These are phyloP conservation scores for Ptilonorhynchus violaceus DNA, from an alignment of 2,113 vertebrate species.

Conservation along the genomic window DNA sequence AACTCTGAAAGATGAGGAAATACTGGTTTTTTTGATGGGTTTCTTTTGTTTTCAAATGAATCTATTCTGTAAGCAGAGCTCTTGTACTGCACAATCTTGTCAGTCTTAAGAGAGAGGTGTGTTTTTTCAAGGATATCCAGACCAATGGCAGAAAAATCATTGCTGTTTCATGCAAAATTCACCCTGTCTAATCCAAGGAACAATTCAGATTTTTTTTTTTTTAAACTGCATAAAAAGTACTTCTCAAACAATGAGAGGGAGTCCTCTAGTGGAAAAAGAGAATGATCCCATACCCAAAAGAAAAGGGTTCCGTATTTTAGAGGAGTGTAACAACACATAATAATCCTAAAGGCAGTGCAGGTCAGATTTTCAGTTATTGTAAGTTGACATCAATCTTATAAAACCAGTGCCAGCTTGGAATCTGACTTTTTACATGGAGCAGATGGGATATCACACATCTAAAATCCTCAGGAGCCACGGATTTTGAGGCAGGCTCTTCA, in stretches of 20 bases:
- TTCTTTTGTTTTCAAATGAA: background rate
- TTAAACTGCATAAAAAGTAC: background rate
- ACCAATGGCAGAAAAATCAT: background rate
- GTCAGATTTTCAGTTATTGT: background rate
- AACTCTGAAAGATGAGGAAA: background rate
- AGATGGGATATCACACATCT: background rate
- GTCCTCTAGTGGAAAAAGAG: conserved; percentile 64
- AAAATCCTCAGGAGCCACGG: background rate
- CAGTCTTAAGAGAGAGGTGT: background rate
- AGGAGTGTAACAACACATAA: background rate
- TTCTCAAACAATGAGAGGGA: conserved; percentile 28
- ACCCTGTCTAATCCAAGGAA: background rate
- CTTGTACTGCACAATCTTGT: background rate
- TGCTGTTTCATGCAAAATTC: background rate
- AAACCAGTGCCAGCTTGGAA: background rate
- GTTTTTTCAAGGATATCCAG: background rate
- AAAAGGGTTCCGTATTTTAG: background rate
- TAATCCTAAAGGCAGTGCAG: background rate
- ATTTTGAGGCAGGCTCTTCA: background rate
- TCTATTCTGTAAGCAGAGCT: background rate
- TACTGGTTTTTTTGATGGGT: background rate
- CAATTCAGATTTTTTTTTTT: background rate
- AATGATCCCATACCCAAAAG: background rate
- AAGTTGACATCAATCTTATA: background rate
- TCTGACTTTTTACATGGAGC: background rate